Evolutionary conservation across 2,888 invertebrate species (phyloP), one percentile per base, ranked within the genome.

Genomic region (Trilocha varians): DNA sequence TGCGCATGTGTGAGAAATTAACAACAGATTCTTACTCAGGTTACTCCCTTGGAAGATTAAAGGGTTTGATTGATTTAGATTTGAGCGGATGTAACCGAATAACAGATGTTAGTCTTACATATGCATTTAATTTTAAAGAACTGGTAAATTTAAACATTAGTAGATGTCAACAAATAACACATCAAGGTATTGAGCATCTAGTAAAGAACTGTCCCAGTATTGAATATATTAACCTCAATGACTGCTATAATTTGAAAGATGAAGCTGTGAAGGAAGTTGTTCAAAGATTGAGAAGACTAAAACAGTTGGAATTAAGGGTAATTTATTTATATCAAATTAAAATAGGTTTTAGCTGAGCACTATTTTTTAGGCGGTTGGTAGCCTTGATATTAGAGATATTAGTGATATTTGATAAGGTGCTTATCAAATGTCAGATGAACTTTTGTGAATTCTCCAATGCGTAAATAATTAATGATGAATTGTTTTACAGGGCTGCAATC

Each of bases 161-260:
- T 45, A 87, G 89, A 63, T 91, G 93, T 56, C 90, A 91, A 57
- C 90, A 91, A 70, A 88, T 93, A 44, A 90, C 91, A 1, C 83
- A 89, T 48, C 74, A 85, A 46, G 92, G 92, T 33, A 85, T 93
- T 50, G 85, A 87, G 48, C 75, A 88, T 48, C 70, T 93, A 46
- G 89, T 90, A 5, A 79, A 72, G 46, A 89, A 90, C 58, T 92
- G 92, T 65, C 90, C 90, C 17, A 89, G 91, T 49, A 87, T 93
- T 53, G 92, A 93, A 67, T 87, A 87, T 50, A 70, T 93, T 6
- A 87, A 90, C 62, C 70, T 93, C 13, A 88, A 87, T 44, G 89
- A 91, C 62, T 93, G 92, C 67, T 88, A 87, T 50, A 89, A 90
- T 57, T 87, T 92, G 34, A 90, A 90, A 50, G 93, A 93, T 70